Base-by-base conservation (phyloP, 64 coral and sea anemone genomes). In the Pocillopora damicornis region DNA sequence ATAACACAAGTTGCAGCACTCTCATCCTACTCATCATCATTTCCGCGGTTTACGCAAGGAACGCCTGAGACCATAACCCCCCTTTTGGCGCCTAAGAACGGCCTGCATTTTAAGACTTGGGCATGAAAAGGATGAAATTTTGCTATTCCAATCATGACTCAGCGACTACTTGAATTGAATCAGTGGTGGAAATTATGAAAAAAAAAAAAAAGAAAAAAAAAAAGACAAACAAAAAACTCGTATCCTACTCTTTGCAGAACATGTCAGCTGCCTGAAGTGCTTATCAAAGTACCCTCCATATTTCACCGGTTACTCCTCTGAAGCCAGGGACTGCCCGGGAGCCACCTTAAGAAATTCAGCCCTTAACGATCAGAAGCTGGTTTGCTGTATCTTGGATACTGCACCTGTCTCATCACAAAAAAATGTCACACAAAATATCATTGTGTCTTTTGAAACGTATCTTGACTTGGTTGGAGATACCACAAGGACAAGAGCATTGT, bases 401-500 rank as follows among this genome's bases (percentile, higher is more conserved):
- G 9, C 73, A 15, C 3, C 13, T 10, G 74, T 35, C 36, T 57
- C 73, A 17, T 35, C 73, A 3, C 30, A 30, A 30, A 30, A 30
- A 30, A 30, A 30, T 30, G 63, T 88, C 59, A 25, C 78, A 36
- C n/a, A 81, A 9, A 63, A 76, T 25, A 22, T 38, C 37, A 72
- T 26, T 78, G 76, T 89, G 65, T 20, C 76, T 38, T 10, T 36
- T 37, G 63, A 72, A 16, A 45, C 34, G 5, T 89, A 51, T 26
- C 45, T 78, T 13, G 8, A 45, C 5, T 57, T 89, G 76, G 65
- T 80, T 69, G 77, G 88, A 13, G 77, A 89, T 57, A 79, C 76
- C 16, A 80, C 59, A 12, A 76, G 88, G 25, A 89, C 74, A n/a
- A 79, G 60, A 15, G 75, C 88, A 22, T 60, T 89, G 63, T 89